A percentile compares a stretch with the other conserved stretches of the same genome.
These are phyloP conservation scores for Pycnomerus fuliginosus DNA, from an alignment of 2,888 invertebrate genomes.

Conservation along the genomic window DNA sequence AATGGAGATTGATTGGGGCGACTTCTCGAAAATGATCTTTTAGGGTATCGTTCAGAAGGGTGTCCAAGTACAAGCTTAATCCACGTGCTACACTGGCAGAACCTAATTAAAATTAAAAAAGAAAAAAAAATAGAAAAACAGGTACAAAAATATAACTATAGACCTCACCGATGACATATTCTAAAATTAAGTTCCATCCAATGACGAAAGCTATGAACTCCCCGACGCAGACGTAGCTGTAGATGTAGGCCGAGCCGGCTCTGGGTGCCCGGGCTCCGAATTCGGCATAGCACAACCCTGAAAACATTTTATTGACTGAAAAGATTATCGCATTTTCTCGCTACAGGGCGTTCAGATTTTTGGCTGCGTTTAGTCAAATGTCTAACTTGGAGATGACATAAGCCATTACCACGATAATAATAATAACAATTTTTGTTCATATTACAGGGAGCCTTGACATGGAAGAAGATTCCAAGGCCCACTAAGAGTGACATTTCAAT, in stretches of 20 bases:
- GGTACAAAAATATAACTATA: slow-evolving; percentile 2
- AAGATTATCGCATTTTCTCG: too few relatives aligned
- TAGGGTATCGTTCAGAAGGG: slow-evolving; percentile 64
- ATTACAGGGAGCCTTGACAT: too few relatives aligned
- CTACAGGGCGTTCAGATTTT: too few relatives aligned
- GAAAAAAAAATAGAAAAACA: slow-evolving; percentile 1
- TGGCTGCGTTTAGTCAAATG: too few relatives aligned
- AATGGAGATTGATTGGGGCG: slow-evolving; percentile 64
- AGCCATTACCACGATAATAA: too few relatives aligned
- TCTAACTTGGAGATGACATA: too few relatives aligned
- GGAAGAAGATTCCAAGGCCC: too few relatives aligned
- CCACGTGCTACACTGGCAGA: slow-evolving; percentile 81
- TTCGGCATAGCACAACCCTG: slow-evolving; percentile 87
- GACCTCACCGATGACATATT: slow-evolving; percentile 78
- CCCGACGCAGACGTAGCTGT: slow-evolving; percentile 90
- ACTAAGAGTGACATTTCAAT: too few relatives aligned
- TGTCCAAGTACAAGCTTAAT: slow-evolving; percentile 74
- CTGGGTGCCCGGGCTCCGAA: slow-evolving; percentile 86
- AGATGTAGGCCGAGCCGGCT: slow-evolving; percentile 90
- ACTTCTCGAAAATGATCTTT: slow-evolving; percentile 62
- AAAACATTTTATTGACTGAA: too few relatives aligned
- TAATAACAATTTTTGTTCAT: too few relatives aligned
- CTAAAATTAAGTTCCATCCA: slow-evolving; percentile 91
- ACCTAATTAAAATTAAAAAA: slow-evolving; percentile 54
- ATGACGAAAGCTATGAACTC: slow-evolving; percentile 90